Evolutionary conservation across 2,888 invertebrate species (phyloP).

Genomic region (Coenonympha arcania): DNA sequence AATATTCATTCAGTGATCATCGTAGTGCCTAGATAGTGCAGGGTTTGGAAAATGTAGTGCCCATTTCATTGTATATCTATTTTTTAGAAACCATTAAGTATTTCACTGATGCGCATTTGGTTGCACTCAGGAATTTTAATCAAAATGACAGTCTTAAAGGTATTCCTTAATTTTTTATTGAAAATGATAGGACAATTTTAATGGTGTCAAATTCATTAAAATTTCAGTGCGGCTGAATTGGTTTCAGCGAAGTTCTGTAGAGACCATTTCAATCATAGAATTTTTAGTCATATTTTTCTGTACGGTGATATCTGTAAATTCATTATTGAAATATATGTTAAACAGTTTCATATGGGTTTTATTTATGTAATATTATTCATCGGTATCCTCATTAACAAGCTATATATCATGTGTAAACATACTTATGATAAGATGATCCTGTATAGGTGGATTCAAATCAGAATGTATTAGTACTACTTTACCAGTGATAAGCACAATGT

Average conservation of each 20-base stretch:
- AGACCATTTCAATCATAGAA: conserved; percentile 36
- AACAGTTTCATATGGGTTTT: conserved; percentile 66
- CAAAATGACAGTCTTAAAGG: no score
- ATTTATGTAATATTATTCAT: conserved; percentile 54
- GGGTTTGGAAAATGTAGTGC: conserved; percentile 28
- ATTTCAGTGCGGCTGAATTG: no score
- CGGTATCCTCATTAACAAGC: conserved; percentile 27
- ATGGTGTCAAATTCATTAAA: no score
- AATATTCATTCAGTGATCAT: conserved; percentile 10
- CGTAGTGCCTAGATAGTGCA: conserved; percentile 28
- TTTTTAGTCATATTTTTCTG: conserved; percentile 48
- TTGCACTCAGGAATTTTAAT: no score
- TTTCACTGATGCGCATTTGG: no score
- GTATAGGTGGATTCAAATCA: conserved; percentile 30
- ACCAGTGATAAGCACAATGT: conserved; percentile 30
- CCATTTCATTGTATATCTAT: conserved; percentile 20
- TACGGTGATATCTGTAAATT: conserved; percentile 67
- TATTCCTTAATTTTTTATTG: no score
- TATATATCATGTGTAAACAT: conserved; percentile 14
- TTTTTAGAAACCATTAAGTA: conserved; percentile 11
- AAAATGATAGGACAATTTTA: no score
- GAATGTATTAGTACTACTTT: conserved; percentile 29
- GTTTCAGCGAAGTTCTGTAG: conserved; percentile 26
- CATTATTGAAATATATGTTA: conserved; percentile 71
- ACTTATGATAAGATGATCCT: conserved; percentile 16